These are phyloP conservation scores for Pitangus sulphuratus DNA, from an alignment of 2,797 vertebrate genomes.

Conservation along the genomic window DNA sequence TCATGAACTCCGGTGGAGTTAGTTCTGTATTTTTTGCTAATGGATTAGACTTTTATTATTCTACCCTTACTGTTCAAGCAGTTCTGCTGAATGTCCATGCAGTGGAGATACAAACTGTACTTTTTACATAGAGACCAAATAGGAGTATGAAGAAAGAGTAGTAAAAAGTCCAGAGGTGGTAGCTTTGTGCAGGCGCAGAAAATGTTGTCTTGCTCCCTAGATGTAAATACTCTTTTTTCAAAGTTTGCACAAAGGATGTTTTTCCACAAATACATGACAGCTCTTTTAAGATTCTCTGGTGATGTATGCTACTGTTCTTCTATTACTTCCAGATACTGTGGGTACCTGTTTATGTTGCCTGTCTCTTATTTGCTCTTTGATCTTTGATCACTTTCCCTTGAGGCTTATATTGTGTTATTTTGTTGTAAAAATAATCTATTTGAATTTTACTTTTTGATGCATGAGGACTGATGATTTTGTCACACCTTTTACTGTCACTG, in stretches of 20 bases:
- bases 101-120: neutral
- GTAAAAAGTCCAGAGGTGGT: neutral
- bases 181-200: neutral
- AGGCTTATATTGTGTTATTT: neutral
- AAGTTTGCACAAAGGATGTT: neutral
- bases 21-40: neutral
- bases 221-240: neutral
- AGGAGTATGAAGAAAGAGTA: neutral
- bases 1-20: neutral
- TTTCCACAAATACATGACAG: neutral
- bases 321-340: neutral
- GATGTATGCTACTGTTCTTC: neutral
- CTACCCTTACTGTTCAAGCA: neutral
- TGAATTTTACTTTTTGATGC: neutral
- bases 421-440: conserved; percentile 1
- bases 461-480: neutral
- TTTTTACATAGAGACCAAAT: neutral
- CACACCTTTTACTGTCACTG: neutral
- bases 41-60: neutral
- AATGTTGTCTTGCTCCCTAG: neutral
- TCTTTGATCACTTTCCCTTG: conserved; percentile 2
- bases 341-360: conserved; percentile 5
- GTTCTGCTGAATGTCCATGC: neutral
- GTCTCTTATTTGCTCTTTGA: conserved; percentile 45
- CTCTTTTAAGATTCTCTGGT: neutral